phyloP scores from a whole-genome alignment of 2,888 invertebrate species.

The Aphidoletes aphidimyza region DNA sequence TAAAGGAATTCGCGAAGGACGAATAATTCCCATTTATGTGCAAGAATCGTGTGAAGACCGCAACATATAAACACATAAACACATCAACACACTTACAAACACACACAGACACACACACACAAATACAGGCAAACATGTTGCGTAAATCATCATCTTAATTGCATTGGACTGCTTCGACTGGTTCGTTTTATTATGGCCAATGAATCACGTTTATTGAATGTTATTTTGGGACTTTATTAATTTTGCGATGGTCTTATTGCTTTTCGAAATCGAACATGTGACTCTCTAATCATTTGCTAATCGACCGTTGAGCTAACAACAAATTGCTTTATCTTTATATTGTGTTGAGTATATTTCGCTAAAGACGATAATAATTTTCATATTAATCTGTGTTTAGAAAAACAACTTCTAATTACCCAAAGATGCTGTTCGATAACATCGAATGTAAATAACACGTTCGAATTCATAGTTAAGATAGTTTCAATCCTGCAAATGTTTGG shows the following conservation, averaged over 20 bases:
- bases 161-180: background rate
- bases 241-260: slow-evolving; percentile 9
- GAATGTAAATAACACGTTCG: too few species aligned
- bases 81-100: background rate
- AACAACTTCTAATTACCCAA: too few species aligned
- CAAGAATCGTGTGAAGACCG: too few species aligned
- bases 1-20: background rate
- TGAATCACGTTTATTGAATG: slow-evolving; percentile 31
- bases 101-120: background rate
- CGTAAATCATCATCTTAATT: background rate
- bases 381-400: too few species aligned
- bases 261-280: background rate
- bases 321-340: background rate
- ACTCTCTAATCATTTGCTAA: background rate
- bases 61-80: too few species aligned
- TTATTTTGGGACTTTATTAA: slow-evolving; percentile 26
- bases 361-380: too few species aligned
- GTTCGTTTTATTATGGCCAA: background rate
- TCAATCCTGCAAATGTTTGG: too few species aligned
- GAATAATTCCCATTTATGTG: slow-evolving; percentile 28
- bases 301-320: background rate
- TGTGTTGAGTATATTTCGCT: background rate
- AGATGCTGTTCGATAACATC: too few species aligned
- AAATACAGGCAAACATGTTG: background rate
- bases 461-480: too few species aligned